phyloP scores from a whole-genome alignment of 2,888 invertebrate species.

The Lathronympha strigana region DNA sequence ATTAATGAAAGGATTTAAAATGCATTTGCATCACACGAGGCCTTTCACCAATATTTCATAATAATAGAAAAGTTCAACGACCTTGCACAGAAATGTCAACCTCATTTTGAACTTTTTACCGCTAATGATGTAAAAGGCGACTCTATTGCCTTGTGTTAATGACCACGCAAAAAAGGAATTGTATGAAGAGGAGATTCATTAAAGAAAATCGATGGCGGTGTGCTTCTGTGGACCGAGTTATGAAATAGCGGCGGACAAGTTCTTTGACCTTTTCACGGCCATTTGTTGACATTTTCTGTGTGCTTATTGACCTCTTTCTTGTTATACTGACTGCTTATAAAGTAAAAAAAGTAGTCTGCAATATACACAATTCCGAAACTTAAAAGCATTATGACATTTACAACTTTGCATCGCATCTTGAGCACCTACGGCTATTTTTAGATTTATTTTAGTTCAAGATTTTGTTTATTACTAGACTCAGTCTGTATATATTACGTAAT shows the following conservation, averaged over 20 bases:
- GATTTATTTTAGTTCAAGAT: too few species aligned
- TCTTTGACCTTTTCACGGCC: background rate
- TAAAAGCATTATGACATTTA: too few species aligned
- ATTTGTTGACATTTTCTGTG: too few species aligned
- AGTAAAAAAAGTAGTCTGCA: too few species aligned
- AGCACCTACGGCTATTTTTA: too few species aligned
- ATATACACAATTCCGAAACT: too few species aligned
- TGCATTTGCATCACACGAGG: background rate
- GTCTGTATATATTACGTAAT: too few species aligned
- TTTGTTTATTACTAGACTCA: too few species aligned
- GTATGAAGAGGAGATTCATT: slow-evolving; percentile 23
- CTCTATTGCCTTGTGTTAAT: slow-evolving; percentile 9
- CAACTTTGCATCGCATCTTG: too few species aligned
- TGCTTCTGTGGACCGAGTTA: slow-evolving; percentile 1
- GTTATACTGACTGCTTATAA: too few species aligned
- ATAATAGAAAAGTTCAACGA: slow-evolving; percentile 12
- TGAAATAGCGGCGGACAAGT: slow-evolving; percentile 1
- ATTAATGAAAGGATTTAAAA: background rate
- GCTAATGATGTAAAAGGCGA: slow-evolving; percentile 10
- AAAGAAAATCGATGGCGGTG: slow-evolving; percentile 4
- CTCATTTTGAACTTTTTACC: background rate
- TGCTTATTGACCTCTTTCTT: too few species aligned
- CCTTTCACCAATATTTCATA: background rate
- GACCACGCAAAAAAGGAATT: slow-evolving; percentile 12
- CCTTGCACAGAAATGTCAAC: background rate